These are phyloP conservation scores for Lucinisca nassula DNA, from an alignment of 2,888 invertebrate genomes.

Conservation along the genomic window DNA sequence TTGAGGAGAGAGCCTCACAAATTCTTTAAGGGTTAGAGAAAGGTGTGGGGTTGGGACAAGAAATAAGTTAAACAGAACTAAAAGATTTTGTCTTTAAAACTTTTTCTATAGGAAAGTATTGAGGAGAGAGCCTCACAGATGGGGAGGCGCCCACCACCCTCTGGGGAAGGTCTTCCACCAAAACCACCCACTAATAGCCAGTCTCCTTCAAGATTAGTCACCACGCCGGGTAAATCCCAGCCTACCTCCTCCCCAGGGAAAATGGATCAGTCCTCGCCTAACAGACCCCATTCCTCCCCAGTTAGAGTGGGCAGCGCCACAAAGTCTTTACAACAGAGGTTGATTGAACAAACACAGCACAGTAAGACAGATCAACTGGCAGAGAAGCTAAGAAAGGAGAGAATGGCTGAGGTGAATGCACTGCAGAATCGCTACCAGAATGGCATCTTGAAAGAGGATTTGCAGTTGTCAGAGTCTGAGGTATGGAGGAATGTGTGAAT, in stretches of 20 bases:
- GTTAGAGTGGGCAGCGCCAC: slow-evolving; percentile 83
- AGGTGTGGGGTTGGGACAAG: too few species aligned
- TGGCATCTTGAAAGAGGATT: slow-evolving; percentile 79
- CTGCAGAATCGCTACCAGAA: slow-evolving; percentile 87
- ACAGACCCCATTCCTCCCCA: slow-evolving; percentile 64
- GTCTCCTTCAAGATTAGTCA: slow-evolving; percentile 15
- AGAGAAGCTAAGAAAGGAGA: slow-evolving; percentile 84
- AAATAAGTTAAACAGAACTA: too few species aligned
- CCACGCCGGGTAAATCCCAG: slow-evolving; percentile 25
- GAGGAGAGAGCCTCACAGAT: slow-evolving; percentile 75
- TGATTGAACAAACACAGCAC: slow-evolving; percentile 81
- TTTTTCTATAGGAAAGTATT: slow-evolving; percentile 65
- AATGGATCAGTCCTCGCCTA: slow-evolving; percentile 36
- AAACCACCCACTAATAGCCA: slow-evolving; percentile 47
- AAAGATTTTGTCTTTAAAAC: background rate
- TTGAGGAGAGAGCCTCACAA: too few species aligned
- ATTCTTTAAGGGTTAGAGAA: too few species aligned
- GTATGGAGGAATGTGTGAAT: too few species aligned
- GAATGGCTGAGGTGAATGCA: slow-evolving; percentile 86
- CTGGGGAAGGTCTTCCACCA: slow-evolving; percentile 52
- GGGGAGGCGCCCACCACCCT: slow-evolving; percentile 49
- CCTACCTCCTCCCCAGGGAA: slow-evolving; percentile 2
- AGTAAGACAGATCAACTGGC: slow-evolving; percentile 84
- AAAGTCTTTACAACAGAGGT: slow-evolving; percentile 84
- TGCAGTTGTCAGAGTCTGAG: slow-evolving; percentile 26